Percentiles rank a stretch among this genome's conserved stretches.
These are phyloP conservation scores for Taurulus bubalis DNA, from an alignment of 2,113 vertebrate genomes.

Conservation along the genomic window DNA sequence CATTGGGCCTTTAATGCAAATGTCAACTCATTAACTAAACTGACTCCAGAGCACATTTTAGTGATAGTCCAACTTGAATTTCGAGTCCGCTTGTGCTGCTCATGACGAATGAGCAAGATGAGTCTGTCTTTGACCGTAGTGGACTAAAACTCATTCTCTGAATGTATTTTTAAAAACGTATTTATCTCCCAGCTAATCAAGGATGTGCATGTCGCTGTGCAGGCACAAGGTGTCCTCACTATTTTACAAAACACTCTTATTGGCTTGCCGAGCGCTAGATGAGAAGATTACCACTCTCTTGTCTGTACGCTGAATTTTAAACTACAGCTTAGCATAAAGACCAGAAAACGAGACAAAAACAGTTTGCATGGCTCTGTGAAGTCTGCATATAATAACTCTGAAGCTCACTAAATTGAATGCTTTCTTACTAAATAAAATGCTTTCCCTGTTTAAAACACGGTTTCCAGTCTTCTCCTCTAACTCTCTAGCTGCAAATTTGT, in stretches of 20 bases:
- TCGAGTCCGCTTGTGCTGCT: background rate
- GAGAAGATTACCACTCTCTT: background rate
- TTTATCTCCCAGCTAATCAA: background rate
- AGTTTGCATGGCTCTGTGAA: too few relatives aligned
- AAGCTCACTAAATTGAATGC: background rate
- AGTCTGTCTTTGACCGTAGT: background rate
- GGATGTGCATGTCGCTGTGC: background rate
- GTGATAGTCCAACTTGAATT: background rate
- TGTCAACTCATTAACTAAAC: background rate
- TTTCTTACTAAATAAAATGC: too few relatives aligned
- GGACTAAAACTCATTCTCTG: background rate
- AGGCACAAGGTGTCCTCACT: background rate
- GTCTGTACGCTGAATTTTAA: too few relatives aligned
- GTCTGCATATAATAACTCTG: background rate
- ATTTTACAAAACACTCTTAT: background rate
- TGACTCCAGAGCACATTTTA: background rate
- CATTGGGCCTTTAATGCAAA: conserved; percentile 6
- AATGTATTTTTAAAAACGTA: too few relatives aligned
- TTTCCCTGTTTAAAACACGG: too few relatives aligned
- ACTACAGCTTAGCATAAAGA: too few relatives aligned
- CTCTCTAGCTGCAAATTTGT: background rate
- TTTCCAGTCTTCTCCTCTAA: background rate
- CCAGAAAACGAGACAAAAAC: too few relatives aligned
- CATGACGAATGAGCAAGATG: background rate
- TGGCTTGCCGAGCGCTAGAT: background rate